Evolutionary conservation across 2,113 vertebrate genomes (phyloP).

Genomic region (Phaethon lepturus): DNA sequence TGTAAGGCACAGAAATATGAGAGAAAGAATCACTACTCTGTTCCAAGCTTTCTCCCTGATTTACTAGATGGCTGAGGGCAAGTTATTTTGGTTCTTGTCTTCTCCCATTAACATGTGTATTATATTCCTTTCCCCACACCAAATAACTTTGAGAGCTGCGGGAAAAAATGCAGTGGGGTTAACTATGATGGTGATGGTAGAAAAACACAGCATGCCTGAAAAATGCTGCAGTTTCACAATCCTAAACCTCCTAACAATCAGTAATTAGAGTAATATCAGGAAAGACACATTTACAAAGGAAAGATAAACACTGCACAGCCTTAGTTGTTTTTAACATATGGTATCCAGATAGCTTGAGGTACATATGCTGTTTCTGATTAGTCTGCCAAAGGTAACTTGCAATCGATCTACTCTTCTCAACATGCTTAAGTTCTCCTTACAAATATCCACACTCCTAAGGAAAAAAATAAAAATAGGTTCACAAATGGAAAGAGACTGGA

Average conservation of each 20-base stretch:
- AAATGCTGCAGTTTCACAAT: neutral
- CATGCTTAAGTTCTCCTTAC: neutral
- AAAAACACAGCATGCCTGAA: neutral
- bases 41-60: neutral
- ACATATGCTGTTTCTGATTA: neutral
- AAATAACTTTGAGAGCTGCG: neutral
- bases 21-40: neutral
- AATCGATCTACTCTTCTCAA: neutral
- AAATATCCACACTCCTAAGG: neutral
- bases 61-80: conserved; percentile 5
- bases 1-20: neutral
- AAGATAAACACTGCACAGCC: neutral
- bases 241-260: neutral
- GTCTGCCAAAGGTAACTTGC: neutral
- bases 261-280: neutral
- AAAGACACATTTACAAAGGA: neutral
- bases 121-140: neutral
- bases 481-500: neutral
- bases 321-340: neutral
- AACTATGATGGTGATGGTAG: neutral
- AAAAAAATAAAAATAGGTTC: neutral
- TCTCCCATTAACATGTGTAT: neutral
- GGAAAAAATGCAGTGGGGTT: neutral
- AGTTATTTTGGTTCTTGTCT: conserved; percentile 18
- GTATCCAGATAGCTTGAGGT: neutral